These are phyloP conservation scores for Caenorhabditis elegans DNA, from an alignment of 1,140 invertebrate species.

Conservation along the genomic window WBcel235 BX284606.5:1037001-1037500, in stretches of 20 bases:
- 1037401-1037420: no score
- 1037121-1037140: neutral
- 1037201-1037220: neutral
- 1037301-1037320: conserved; percentile 4
- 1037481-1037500: no score
- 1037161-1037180: conserved; percentile 47
- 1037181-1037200: conserved; percentile 46
- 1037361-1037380: no score
- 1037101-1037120: neutral
- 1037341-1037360: no score
- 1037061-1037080: neutral
- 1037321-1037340: neutral
- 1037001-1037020: neutral
- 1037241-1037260: neutral
- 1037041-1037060: neutral
- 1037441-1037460: no score
- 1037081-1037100: no score
- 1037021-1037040: neutral
- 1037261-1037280: neutral
- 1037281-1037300: neutral
- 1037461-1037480: no score
- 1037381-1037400: no score
- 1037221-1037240: neutral
- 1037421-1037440: no score
- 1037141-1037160: no score